These are phyloP conservation scores for Hydrocynus forskahlii DNA, from an alignment of 2,797 vertebrate species.

Conservation along the genomic window DNA sequence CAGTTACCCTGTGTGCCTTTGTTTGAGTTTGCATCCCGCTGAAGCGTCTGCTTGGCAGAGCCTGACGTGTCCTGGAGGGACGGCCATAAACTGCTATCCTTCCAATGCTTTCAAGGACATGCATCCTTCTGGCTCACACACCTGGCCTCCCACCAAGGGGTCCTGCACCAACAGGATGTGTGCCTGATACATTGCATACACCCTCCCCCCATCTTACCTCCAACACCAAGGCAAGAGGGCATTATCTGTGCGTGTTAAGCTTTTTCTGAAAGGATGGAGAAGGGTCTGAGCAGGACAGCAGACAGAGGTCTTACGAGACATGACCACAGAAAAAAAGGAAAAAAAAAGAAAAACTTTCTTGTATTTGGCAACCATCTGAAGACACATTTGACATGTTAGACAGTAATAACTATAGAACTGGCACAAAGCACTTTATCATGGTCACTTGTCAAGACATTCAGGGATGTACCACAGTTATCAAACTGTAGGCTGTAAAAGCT, in stretches of 20 bases:
- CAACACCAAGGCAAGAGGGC: slow-evolving; percentile 5
- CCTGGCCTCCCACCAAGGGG: not conserved
- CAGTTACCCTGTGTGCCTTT: not conserved
- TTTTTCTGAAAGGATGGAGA: slow-evolving; percentile 35
- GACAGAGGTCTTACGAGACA: slow-evolving; percentile 14
- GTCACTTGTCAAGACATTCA: not conserved
- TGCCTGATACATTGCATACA: slow-evolving; percentile 29
- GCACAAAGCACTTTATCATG: slow-evolving; percentile 35
- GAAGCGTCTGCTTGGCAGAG: slow-evolving; percentile 58
- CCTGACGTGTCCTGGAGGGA: slow-evolving; percentile 61
- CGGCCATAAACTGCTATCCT: slow-evolving; percentile 39
- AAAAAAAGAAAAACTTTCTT: not conserved
- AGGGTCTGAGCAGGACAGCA: not conserved
- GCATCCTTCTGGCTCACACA: slow-evolving; percentile 25
- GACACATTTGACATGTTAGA: slow-evolving; percentile 22
- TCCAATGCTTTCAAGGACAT: slow-evolving; percentile 30
- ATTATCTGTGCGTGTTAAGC: slow-evolving; percentile 18
- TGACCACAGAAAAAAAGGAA: slow-evolving; percentile 6
- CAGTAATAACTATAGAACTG: slow-evolving; percentile 30
- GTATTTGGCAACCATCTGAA: slow-evolving; percentile 1
- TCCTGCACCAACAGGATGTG: slow-evolving; percentile 21
- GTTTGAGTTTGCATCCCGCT: not conserved
- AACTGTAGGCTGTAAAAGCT: too few species aligned
- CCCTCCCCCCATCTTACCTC: slow-evolving; percentile 19
- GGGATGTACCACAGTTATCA: not conserved